A percentile compares a stretch with the other conserved stretches of the same genome.
These are phyloP conservation scores for Caiman crocodilus DNA, from an alignment of 2,797 vertebrate genomes.

Conservation along the genomic window DNA sequence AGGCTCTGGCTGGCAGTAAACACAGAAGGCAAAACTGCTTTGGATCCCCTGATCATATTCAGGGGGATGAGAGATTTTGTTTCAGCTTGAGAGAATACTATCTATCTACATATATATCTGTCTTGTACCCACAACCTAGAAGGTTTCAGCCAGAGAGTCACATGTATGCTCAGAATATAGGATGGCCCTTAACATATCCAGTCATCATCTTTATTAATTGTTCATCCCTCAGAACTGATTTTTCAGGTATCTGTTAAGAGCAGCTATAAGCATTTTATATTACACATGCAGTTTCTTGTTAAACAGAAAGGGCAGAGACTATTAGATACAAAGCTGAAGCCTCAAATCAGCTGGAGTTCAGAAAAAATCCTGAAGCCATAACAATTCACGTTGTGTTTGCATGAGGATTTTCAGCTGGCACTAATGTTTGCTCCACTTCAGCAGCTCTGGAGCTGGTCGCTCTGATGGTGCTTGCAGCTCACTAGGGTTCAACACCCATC, in stretches of 20 bases:
- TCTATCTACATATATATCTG: not conserved
- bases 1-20: not conserved
- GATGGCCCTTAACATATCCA: too few relatives aligned
- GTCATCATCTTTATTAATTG: not conserved
- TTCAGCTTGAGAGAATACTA: not conserved
- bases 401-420: not conserved
- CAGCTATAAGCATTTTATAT: not conserved
- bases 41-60: too few relatives aligned
- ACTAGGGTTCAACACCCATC: not conserved
- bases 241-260: not conserved
- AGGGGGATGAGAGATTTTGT: not conserved
- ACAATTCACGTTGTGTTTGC: not conserved
- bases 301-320: not conserved
- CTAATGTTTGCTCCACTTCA: not conserved
- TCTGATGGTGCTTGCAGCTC: not conserved
- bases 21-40: not conserved
- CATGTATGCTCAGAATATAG: not conserved
- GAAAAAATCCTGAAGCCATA: not conserved
- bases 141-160: not conserved
- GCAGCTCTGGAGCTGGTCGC: not conserved
- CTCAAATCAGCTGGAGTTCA: not conserved
- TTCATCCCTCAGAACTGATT: not conserved
- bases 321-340: not conserved
- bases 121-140: not conserved
- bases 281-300: not conserved